Conservation (phyloP, 1,140 invertebrate genomes). For the Sinonovacula constricta region DNA sequence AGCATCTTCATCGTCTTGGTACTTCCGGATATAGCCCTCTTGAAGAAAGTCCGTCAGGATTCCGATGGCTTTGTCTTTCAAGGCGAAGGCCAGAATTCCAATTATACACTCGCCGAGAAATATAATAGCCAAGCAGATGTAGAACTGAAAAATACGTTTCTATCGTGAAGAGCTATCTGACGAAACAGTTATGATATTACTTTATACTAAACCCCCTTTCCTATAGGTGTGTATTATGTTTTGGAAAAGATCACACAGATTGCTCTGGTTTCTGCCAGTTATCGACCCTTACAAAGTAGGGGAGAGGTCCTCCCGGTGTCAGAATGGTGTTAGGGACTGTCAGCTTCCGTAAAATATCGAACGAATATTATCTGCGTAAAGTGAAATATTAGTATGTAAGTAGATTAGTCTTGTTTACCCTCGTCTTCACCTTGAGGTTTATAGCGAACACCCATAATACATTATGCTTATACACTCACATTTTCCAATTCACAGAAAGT, state of each 20-base stretch:
- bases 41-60: constrained; percentile 89
- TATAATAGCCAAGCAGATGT: constrained; percentile 90
- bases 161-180: background rate
- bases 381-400: too few species aligned
- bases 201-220: background rate
- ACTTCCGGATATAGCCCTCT: constrained; percentile 93
- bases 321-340: background rate
- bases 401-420: too few species aligned
- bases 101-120: constrained; percentile 93
- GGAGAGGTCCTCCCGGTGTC: background rate
- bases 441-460: background rate
- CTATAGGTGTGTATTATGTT: too few species aligned
- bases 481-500: too few species aligned
- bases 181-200: background rate
- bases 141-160: constrained; percentile 85
- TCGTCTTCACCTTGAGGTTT: too few species aligned
- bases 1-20: constrained; percentile 93
- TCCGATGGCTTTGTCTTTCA: constrained; percentile 91
- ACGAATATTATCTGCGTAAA: too few species aligned
- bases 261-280: too few species aligned
- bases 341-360: too few species aligned
- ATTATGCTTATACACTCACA: background rate
- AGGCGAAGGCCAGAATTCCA: constrained; percentile 93
- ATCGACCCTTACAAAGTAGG: too few species aligned
- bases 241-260: too few species aligned